Percentiles rank a stretch among this genome's conserved stretches.
Evolutionary conservation across 1,140 invertebrate genomes (phyloP).

Genomic region (Drosophila leontia): DNA sequence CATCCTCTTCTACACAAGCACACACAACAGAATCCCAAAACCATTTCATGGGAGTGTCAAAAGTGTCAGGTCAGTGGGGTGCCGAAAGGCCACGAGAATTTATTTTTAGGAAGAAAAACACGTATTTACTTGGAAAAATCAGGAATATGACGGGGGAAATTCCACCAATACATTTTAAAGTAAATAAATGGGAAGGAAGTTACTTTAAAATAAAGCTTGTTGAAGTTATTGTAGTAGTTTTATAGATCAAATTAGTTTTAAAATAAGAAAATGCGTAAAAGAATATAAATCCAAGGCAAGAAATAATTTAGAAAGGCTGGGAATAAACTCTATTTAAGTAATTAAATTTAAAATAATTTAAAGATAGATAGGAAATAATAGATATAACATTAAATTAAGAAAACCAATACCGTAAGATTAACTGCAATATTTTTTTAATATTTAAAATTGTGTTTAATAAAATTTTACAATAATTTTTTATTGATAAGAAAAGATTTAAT

Average conservation of each 20-base stretch:
- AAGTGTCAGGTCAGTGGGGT: slow-evolving; percentile 40
- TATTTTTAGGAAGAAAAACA: slow-evolving; percentile 5
- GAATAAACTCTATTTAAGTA: too few species aligned
- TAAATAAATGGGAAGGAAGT: not conserved
- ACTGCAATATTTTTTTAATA: too few species aligned
- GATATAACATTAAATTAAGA: too few species aligned
- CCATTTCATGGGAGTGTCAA: slow-evolving; percentile 50
- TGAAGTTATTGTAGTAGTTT: not conserved
- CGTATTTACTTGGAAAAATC: slow-evolving; percentile 4
- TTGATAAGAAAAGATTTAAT: too few species aligned
- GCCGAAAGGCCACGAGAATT: slow-evolving; percentile 15
- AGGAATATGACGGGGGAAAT: not conserved
- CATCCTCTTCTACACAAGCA: not conserved
- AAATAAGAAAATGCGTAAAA: not conserved
- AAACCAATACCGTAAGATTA: too few species aligned
- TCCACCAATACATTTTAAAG: not conserved
- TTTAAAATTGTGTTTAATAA: too few species aligned
- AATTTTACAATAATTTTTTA: too few species aligned
- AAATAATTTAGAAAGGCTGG: too few species aligned
- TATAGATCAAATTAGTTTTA: not conserved
- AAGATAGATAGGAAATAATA: too few species aligned
- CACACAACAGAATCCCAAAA: slow-evolving; percentile 8
- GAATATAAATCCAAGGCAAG: too few species aligned
- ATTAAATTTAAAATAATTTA: too few species aligned
- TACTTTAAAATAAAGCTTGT: not conserved